phyloP scores from a whole-genome alignment of 2,797 vertebrate genomes.

The Lagocephalus sceleratus region DNA sequence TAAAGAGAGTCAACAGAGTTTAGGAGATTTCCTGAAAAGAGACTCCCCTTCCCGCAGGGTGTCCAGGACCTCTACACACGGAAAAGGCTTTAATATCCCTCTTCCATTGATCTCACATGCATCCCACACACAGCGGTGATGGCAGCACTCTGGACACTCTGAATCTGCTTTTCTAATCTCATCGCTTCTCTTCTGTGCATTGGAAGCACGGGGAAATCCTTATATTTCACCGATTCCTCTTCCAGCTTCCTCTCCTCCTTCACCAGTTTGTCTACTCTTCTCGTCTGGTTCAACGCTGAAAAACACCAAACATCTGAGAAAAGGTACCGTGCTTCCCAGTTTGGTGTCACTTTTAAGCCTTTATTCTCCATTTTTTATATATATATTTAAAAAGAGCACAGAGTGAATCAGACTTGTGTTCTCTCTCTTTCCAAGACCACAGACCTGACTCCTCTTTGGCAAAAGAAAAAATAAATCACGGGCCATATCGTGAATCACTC shows the following conservation, averaged over 20 bases:
- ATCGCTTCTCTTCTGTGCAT: constrained; percentile 4
- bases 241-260: too few relatives aligned
- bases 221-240: too few relatives aligned
- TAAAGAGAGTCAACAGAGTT: constrained; percentile 1
- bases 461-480: background rate
- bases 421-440: too few relatives aligned
- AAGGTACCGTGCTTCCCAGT: too few relatives aligned
- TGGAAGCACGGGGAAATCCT: too few relatives aligned
- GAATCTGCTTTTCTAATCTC: constrained; percentile 16
- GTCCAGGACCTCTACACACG: constrained; percentile 28
- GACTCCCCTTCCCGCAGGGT: constrained; percentile 30
- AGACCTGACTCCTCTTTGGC: background rate
- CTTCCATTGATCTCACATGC: constrained; percentile 46
- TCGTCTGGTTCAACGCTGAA: too few relatives aligned
- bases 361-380: too few relatives aligned
- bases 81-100: constrained; percentile 56
- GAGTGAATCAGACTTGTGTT: too few relatives aligned
- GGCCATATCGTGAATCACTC: constrained; percentile 23
- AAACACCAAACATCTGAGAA: too few relatives aligned
- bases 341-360: too few relatives aligned
- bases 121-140: constrained; percentile 25
- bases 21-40: constrained; percentile 30
- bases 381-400: too few relatives aligned
- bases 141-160: constrained; percentile 13
- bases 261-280: too few relatives aligned